These are phyloP conservation scores for Ianthella basta DNA, from an alignment of 37 sponge, comb jelly and placozoan species.

Conservation along the genomic window DNA sequence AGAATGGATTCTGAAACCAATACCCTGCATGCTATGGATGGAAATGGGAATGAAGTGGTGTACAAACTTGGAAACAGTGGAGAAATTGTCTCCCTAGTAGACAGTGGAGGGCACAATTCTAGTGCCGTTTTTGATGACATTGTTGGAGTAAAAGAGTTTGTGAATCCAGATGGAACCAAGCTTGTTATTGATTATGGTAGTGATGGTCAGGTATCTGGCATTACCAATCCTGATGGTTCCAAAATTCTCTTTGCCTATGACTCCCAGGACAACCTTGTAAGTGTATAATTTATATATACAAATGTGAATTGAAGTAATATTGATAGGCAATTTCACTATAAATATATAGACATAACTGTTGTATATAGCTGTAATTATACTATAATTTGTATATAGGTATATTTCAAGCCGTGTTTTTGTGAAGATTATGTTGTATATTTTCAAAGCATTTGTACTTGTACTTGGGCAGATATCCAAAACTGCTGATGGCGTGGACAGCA, in stretches of 20 bases:
- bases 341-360: no score
- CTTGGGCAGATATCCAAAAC: slow-evolving; percentile 3
- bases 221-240: background rate
- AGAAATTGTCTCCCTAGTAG: background rate
- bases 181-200: background rate
- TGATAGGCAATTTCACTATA: no score
- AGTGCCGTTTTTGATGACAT: background rate
- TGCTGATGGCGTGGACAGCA: background rate
- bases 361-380: no score
- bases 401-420: no score
- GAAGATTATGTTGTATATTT: no score
- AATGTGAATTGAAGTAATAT: background rate
- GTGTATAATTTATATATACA: background rate
- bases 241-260: background rate
- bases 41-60: background rate
- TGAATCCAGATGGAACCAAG: background rate
- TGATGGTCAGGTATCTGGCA: background rate
- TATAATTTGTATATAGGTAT: no score
- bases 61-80: background rate
- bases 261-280: background rate
- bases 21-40: background rate
- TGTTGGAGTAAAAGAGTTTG: background rate
- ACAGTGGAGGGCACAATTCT: background rate
- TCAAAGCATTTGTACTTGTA: no score
- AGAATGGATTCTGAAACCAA: background rate